Base-by-base conservation (phyloP, 2,113 vertebrate genomes). In the Bagarius yarrelli region DNA sequence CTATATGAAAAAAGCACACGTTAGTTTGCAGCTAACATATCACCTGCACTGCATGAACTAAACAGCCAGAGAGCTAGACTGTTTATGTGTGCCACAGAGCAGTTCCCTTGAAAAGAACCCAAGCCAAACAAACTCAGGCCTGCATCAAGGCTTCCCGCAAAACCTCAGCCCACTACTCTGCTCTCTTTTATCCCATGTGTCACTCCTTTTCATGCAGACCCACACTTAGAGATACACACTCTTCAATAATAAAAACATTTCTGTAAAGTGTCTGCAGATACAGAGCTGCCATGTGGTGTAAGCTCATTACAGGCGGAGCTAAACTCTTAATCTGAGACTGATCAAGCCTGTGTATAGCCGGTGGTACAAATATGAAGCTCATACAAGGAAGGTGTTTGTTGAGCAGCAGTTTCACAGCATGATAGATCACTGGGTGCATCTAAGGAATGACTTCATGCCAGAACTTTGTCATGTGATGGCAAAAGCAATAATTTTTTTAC, bases 41-140 rank as follows among this genome's bases (percentile, higher is more conserved):
- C 95, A 97, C 95, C 95, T 95, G 92, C 89, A 87, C 87, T 82
- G 0, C 80, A 91, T 89, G 90, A 91, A 88, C 92, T 89, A 85
- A 90, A 87, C 83, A 86, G 89, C 87, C 87, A 84, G n/a, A 82
- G 83, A 84, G 80, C 79, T 23, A 85, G 84, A 83, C 59, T 74
- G 87, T 88, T 63, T 64, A 89, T 84, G 81, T 86, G 79, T 84
- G 85, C 84, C 86, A 76, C 34, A 59, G 55, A 63, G 77, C 60
- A 44, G 69, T 76, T 85, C 87, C 87, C 88, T 86, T 88, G 87
- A 90, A 90, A 88, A 19, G 79, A 88, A 83, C 90, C 89, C 89
- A 91, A 91, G 87, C 86, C 89, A 93, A 93, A 92, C 90, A 93
- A 92, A 91, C 89, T 88, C 87, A 87, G 88, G 88, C 85, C 90